Evolutionary conservation across 2,113 vertebrate genomes (phyloP), one percentile per base, ranked within the genome.

Genomic region (Ceratotherium simum): DNA sequence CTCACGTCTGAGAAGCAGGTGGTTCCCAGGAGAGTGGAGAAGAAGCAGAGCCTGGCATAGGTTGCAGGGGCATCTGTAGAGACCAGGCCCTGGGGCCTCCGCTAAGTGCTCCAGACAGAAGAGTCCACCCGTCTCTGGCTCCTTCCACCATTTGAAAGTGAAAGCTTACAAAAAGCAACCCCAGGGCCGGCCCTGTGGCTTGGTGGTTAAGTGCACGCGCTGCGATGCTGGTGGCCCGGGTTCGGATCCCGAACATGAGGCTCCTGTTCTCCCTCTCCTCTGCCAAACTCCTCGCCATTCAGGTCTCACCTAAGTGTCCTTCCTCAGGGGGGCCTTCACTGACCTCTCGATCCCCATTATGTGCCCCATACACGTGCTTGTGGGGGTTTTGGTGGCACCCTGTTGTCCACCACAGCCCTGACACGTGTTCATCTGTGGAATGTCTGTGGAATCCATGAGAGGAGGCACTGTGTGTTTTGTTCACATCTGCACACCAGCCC

Each of bases 31-130:
- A 58, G 3, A 72, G 25, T 1, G 1, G 42, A 42, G 3, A 51
- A 51, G 73, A 23, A 60, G 69, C 48, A 14, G 48, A 60, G 10
- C 27, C 65, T 0, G 2, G 6, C 48, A 7, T 14, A 14, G 33
- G 2, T 21, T 36, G 3, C 31, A 21, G 23, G 25, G 4, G 18
- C 9, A 4, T 70, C 36, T 62, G 2, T n/a, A 33, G 56, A 85
- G 42, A 8, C 65, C 27, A 0, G 2, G 5, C 8, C 1, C 0
- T 2, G 31, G 33, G 2, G 4, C 8, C 75, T 36, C 8, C 23
- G 0, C 10, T 3, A 11, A 12, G 33, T 0, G 0, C n/a, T 56
- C 72, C 18, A 0, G 14, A 3, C 8, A 2, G 29, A 23, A 36
- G 18, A 67, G 25, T 51, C 56, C 14, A 0, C n/a, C 11, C 11